Conservation (phyloP, 2,888 invertebrate genomes). For the Aelia acuminata region DNA sequence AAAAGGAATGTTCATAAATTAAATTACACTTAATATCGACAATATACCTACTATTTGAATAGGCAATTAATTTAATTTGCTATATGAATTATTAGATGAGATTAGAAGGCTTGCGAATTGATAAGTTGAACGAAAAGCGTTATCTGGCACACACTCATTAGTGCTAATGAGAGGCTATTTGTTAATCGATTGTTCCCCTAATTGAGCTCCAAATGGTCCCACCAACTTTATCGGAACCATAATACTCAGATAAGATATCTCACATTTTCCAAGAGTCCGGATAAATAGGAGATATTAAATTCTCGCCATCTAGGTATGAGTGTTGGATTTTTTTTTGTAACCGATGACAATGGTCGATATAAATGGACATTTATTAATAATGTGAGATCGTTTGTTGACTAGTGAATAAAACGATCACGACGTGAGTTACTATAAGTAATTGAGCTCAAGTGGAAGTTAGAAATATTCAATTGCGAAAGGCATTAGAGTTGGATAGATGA, state of each 20-base stretch:
- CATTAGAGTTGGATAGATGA: background rate
- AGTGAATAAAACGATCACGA: background rate
- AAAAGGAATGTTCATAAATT: too few species aligned
- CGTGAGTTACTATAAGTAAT: background rate
- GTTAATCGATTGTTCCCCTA: conserved; percentile 1
- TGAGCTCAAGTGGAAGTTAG: background rate
- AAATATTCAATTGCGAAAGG: conserved; percentile 15
- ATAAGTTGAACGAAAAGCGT: conserved; percentile 4
- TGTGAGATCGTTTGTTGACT: background rate
- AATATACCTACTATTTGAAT: too few species aligned
- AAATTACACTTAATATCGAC: too few species aligned
- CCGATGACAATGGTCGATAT: too few species aligned
- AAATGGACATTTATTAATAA: too few species aligned
- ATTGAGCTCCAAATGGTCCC: background rate
- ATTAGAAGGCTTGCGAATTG: background rate
- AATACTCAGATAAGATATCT: background rate
- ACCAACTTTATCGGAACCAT: conserved; percentile 13
- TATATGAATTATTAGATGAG: background rate
- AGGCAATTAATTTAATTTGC: background rate
- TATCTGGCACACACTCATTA: conserved; percentile 12
- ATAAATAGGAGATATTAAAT: background rate
- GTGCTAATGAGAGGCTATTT: conserved; percentile 1
- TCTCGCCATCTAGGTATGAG: too few species aligned
- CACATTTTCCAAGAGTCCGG: background rate
- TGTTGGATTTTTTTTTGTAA: too few species aligned